A percentile compares a stretch with the other conserved stretches of the same genome.
Conservation (phyloP, 2,797 vertebrate genomes). For the Tolypeutes matacus region DNA sequence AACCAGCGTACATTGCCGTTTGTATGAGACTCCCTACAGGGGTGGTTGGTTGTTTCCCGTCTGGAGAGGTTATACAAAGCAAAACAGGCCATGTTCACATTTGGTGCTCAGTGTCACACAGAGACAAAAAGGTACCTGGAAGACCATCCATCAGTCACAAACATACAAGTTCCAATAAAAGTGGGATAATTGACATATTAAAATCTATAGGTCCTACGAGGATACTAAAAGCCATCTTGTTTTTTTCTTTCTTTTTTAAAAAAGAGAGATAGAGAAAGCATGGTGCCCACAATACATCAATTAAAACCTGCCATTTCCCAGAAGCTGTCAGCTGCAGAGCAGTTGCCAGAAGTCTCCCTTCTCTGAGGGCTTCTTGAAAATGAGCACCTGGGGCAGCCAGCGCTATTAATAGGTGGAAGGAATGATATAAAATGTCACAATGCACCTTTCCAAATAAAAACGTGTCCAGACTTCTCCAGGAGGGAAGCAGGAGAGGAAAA, state of each 20-base stretch:
- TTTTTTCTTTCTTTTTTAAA: background rate
- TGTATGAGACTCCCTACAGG: background rate
- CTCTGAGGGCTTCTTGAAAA: constrained; percentile 76
- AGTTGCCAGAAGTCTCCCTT: constrained; percentile 71
- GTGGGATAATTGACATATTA: constrained; percentile 56
- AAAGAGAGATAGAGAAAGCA: constrained; percentile 43
- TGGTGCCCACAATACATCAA: constrained; percentile 64
- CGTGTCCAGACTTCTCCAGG: constrained; percentile 71
- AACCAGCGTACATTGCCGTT: background rate
- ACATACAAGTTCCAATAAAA: constrained; percentile 15
- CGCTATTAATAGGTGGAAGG: constrained; percentile 81
- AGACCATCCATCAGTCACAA: constrained; percentile 57
- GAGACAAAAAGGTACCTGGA: background rate
- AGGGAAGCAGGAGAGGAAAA: constrained; percentile 69
- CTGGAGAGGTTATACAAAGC: background rate
- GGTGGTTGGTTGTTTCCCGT: background rate
- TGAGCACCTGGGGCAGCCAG: constrained; percentile 75
- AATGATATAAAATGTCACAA: constrained; percentile 82
- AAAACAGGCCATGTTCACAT: background rate
- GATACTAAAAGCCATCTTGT: constrained; percentile 56
- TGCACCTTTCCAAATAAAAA: constrained; percentile 83
- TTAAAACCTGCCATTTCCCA: constrained; percentile 73
- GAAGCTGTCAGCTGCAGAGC: constrained; percentile 74
- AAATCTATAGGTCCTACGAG: constrained; percentile 52
- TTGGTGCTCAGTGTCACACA: rapidly evolving